Conservation (phyloP, 2,113 vertebrate species). For the Lathamus discolor region DNA sequence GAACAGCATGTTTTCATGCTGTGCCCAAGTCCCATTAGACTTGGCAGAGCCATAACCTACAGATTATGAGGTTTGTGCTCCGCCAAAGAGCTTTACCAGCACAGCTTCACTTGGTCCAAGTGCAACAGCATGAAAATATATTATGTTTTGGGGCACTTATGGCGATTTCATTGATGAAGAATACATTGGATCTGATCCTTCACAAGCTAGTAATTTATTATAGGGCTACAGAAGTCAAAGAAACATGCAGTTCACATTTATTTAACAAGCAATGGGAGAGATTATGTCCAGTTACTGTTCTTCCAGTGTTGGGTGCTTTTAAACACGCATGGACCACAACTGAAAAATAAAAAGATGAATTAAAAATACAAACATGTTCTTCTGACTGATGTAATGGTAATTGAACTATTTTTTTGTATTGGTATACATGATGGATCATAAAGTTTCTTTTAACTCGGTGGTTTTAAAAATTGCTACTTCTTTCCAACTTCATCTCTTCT, state of each 20-base stretch:
- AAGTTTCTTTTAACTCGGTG: neutral
- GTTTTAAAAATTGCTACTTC: neutral
- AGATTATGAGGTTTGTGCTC: neutral
- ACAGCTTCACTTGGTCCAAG: conserved; percentile 31
- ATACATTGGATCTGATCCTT: neutral
- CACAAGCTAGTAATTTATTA: neutral
- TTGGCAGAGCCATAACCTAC: neutral
- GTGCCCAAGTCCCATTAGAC: conserved; percentile 48
- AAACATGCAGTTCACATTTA: neutral
- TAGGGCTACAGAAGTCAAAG: neutral
- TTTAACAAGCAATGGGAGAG: neutral
- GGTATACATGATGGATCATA: neutral
- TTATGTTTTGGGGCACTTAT: neutral
- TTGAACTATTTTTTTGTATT: neutral
- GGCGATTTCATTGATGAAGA: conserved; percentile 35
- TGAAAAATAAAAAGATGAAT: neutral
- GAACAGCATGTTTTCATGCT: conserved; percentile 4
- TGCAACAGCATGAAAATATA: conserved; percentile 22
- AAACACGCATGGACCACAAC: neutral
- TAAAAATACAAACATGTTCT: neutral
- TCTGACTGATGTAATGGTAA: neutral
- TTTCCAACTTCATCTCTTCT: neutral
- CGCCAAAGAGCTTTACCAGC: conserved; percentile 47
- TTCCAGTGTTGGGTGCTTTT: neutral
- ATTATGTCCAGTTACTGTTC: neutral